Percentiles rank a stretch among this genome's conserved stretches.
phyloP scores from a whole-genome alignment of 2,797 vertebrate genomes.

The Kryptolebias ocellatus region DNA sequence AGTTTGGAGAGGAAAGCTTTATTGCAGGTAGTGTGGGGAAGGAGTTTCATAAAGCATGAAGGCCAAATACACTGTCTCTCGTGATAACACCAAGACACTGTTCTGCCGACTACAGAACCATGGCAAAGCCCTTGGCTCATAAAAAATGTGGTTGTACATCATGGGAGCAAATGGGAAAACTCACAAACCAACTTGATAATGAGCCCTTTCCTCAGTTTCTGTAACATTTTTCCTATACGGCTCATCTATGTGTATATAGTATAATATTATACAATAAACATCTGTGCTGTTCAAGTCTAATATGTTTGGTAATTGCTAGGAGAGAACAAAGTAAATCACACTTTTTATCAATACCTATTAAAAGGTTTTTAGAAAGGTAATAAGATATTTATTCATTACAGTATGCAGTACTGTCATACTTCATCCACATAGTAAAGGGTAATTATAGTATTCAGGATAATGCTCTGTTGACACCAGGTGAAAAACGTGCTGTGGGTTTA shows the following conservation, averaged over 20 bases:
- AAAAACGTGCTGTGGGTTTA: not conserved
- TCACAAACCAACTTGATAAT: constrained; percentile 68
- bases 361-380: constrained; percentile 53
- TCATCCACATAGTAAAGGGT: constrained; percentile 26
- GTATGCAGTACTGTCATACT: constrained; percentile 28
- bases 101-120: constrained; percentile 6
- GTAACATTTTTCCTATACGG: constrained; percentile 64
- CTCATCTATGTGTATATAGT: constrained; percentile 49
- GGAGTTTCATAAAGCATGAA: constrained; percentile 56
- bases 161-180: constrained; percentile 52
- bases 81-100: constrained; percentile 57
- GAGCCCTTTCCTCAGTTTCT: constrained; percentile 68
- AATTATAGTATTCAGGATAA: constrained; percentile 4
- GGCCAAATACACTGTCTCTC: constrained; percentile 53
- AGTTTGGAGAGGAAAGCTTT: constrained; percentile 44
- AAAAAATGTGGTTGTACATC: constrained; percentile 47
- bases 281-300: constrained; percentile 50
- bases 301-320: constrained; percentile 64
- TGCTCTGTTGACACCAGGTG: not conserved
- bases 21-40: constrained; percentile 29
- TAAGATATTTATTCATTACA: constrained; percentile 60
- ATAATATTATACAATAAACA: constrained; percentile 55
- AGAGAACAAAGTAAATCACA: constrained; percentile 35
- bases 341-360: constrained; percentile 74
- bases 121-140: constrained; percentile 49